Conservation (phyloP, 2,888 invertebrate genomes). For the Apamea epomidion region DNA sequence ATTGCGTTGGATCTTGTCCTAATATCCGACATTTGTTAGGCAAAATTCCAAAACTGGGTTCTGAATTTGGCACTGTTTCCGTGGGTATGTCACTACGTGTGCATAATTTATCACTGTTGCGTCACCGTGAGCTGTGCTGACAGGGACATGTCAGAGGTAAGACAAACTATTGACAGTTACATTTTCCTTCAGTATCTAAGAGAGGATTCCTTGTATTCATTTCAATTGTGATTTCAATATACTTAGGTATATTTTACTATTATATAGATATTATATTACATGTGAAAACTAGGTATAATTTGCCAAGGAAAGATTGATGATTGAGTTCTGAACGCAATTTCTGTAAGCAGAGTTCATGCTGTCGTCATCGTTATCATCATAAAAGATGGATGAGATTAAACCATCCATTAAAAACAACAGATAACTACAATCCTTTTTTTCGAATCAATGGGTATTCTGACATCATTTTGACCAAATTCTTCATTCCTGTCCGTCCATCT, state of each 20-base stretch:
- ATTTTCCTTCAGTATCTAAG: not conserved
- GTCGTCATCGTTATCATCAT: not conserved
- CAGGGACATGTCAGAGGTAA: not conserved
- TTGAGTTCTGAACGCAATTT: not conserved
- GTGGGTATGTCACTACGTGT: conserved; percentile 21
- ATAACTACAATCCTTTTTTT: no score
- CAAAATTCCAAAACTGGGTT: conserved; percentile 38
- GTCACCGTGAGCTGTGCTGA: conserved; percentile 23
- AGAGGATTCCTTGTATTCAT: not conserved
- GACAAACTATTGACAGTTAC: conserved; percentile 14
- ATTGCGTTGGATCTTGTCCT: conserved; percentile 29
- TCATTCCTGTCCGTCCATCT: no score
- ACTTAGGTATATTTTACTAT: not conserved
- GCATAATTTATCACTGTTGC: conserved; percentile 33
- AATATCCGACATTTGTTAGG: conserved; percentile 45
- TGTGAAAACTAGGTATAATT: not conserved
- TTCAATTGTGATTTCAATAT: not conserved
- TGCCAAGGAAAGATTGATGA: not conserved
- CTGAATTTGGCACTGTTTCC: conserved; percentile 37
- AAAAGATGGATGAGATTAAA: no score
- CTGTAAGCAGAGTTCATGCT: not conserved
- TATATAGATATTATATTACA: not conserved
- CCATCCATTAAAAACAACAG: no score
- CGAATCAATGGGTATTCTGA: no score
- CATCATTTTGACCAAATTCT: no score